Base-by-base conservation (phyloP, 2,797 vertebrate genomes). In the Megalops cyprinoides region DNA sequence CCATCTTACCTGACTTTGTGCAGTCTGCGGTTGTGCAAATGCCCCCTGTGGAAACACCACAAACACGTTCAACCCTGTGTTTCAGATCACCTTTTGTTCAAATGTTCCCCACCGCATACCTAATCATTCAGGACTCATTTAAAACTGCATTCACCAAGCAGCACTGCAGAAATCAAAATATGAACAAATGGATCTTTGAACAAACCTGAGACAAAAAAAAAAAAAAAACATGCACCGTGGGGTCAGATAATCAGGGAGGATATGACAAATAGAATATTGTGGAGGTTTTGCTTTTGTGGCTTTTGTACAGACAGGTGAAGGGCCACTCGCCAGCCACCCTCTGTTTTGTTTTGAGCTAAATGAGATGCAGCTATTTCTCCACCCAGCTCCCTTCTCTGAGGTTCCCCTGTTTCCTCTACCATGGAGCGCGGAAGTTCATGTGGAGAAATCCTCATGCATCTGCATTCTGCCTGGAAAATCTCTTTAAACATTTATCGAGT, bases 1-100 rank as follows among this genome's bases (percentile, higher is more conserved):
- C 46, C 23, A 34, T 75, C 96, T 96, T 95, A 98, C 97, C 97
- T 93, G 97, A 96, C 85, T 95, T 95, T 85, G 97, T 97, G 89
- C 97, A 99, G 87, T 96, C 96, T 79, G 97, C 91, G 18, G 97
- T 96, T 85, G 97, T 97, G 91, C 97, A 98, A 88, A 98, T 87
- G 56, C 94, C 94, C 92, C 97, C 97, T 99, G 80, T 83, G 88
- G 90, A 84, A 90, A 81, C 42, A 23, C 25, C 12, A 78, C 23
- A 56, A 60, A 44, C 53, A 51, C 18, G 42, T 55, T 31, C 56
- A 31, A 65, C 58, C 62, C 78, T 73, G 58, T 46, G 71, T 28
- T 74, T 74, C 46, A 3, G 23, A 49, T 74, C 44, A 48, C 23
- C n/a, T 10, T 39, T 10, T 48, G 25, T 49, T 74, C 8, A 46